These are phyloP conservation scores for Peromyscus leucopus DNA, from an alignment of 2,113 vertebrate species.

Conservation along the genomic window DNA sequence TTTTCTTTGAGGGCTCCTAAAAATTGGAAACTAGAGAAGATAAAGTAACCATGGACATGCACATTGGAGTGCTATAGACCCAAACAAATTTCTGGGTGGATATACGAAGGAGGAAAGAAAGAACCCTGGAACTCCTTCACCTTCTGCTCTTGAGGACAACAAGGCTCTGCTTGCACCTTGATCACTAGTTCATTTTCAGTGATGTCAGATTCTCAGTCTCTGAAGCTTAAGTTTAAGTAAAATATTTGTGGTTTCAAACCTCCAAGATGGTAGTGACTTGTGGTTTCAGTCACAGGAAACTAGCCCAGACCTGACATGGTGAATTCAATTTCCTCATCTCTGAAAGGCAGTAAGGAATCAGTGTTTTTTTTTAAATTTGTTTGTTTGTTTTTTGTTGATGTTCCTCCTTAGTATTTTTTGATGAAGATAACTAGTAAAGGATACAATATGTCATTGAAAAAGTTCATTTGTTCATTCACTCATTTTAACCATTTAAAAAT, in stretches of 20 bases:
- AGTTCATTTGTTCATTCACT: neutral
- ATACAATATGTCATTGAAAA: neutral
- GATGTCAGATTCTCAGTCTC: neutral
- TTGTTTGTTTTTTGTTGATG: too few relatives aligned
- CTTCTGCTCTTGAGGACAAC: neutral
- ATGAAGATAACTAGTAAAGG: neutral
- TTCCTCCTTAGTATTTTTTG: neutral
- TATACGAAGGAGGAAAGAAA: neutral
- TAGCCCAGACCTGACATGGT: neutral
- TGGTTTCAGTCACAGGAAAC: neutral
- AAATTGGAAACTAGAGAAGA: neutral
- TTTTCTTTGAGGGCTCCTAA: neutral
- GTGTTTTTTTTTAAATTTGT: neutral
- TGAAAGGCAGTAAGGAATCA: neutral
- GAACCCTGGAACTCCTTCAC: neutral
- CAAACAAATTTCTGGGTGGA: neutral
- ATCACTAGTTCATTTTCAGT: neutral
- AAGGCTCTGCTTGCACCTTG: neutral
- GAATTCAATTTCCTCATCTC: neutral
- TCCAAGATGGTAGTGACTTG: neutral
- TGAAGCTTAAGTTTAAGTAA: neutral
- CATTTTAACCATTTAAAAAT: neutral
- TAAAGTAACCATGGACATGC: rapidly evolving
- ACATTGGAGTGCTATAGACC: neutral
- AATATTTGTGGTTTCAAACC: neutral